phyloP scores from a whole-genome alignment of 1,140 invertebrate species.

The Eumaeus atala region DNA sequence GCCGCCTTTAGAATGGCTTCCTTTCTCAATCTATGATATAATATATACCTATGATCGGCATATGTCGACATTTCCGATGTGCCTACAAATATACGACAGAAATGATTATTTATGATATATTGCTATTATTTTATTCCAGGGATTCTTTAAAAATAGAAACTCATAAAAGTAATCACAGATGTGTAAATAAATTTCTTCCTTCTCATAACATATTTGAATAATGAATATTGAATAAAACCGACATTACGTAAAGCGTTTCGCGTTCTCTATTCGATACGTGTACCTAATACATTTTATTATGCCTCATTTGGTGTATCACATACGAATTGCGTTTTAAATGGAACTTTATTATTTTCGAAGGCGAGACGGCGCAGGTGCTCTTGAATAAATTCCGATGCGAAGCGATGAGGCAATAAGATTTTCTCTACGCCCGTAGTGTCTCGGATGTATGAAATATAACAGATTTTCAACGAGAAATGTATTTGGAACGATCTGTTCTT shows the following conservation, averaged over 20 bases:
- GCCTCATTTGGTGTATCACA: slow-evolving; percentile 60
- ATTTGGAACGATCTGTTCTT: too few species aligned
- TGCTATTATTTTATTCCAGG: slow-evolving; percentile 5
- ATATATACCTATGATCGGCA: too few species aligned
- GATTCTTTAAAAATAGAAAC: neutral
- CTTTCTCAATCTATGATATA: too few species aligned
- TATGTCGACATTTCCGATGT: neutral
- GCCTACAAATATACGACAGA: neutral
- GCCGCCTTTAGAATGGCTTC: too few species aligned
- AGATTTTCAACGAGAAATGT: too few species aligned
- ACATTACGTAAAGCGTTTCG: neutral
- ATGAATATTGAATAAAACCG: slow-evolving; percentile 13
- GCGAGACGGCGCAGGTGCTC: slow-evolving; percentile 52
- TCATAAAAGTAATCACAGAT: neutral
- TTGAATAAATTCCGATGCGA: slow-evolving; percentile 48
- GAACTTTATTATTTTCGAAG: slow-evolving; percentile 64
- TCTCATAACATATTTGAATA: slow-evolving; percentile 12
- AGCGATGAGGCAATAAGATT: slow-evolving; percentile 43
- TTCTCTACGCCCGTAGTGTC: slow-evolving; percentile 19
- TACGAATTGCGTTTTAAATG: slow-evolving; percentile 66
- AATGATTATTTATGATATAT: neutral
- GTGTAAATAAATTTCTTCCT: neutral
- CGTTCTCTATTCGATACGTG: slow-evolving; percentile 52
- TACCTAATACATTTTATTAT: slow-evolving; percentile 65
- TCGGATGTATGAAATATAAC: too few species aligned